Percentiles rank a stretch among this genome's conserved stretches.
These are phyloP conservation scores for Saguinus oedipus DNA, from an alignment of 2,797 vertebrate species.

Conservation along the genomic window DNA sequence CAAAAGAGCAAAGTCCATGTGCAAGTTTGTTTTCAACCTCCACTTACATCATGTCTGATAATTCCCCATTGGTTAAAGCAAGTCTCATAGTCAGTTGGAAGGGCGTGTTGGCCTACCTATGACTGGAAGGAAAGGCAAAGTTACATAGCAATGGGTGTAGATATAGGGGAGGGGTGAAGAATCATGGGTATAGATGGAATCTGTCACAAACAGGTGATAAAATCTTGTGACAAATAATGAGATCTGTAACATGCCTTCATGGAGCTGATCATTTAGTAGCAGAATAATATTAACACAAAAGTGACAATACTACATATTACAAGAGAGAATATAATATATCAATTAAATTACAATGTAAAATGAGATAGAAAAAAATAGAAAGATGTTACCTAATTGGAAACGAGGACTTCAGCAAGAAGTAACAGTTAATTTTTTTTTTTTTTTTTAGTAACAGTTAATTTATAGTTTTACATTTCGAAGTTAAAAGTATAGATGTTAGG, in stretches of 20 bases:
- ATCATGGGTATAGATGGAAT: not conserved
- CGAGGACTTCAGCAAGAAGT: not conserved
- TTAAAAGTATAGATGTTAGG: not conserved
- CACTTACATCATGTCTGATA: not conserved
- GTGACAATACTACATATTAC: not conserved
- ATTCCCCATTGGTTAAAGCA: not conserved
- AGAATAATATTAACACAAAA: not conserved
- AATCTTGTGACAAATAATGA: not conserved
- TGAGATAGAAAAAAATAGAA: not conserved
- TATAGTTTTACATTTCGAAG: not conserved
- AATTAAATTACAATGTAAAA: conserved; percentile 2
- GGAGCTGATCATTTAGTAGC: not conserved
- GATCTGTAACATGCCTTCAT: not conserved
- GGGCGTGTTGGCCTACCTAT: not conserved
- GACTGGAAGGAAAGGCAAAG: not conserved
- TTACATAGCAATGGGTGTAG: not conserved
- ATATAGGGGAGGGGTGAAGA: not conserved
- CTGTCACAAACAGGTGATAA: not conserved
- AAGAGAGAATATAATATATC: not conserved
- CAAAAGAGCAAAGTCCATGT: not conserved
- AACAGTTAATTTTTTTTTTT: not conserved
- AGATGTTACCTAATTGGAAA: not conserved
- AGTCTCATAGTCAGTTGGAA: not conserved
- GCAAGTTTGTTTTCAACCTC: not conserved
- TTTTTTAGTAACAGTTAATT: not conserved